Evolutionary conservation across 2,113 vertebrate genomes (phyloP), one percentile per base, ranked within the genome.

Genomic region (Polypterus senegalus): DNA sequence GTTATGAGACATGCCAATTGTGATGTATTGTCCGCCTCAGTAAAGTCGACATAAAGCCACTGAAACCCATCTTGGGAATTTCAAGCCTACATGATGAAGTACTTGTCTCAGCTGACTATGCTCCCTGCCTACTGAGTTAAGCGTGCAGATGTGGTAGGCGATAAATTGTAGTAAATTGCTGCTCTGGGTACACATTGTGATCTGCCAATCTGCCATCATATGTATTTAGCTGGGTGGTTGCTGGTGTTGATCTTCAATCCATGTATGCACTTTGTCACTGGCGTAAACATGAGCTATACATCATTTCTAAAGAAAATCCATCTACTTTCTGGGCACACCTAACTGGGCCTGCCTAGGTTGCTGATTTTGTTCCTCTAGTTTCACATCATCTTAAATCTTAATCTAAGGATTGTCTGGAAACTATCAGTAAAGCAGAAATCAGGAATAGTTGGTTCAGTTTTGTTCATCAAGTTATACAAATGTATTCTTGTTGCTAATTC

Each of bases 131-230:
- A 9, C 55, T 58, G 58, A 63, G 48, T 27, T 58, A 51, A 58
- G 62, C 8, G 62, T 51, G 56, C 62, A 51, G 55, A 58, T 58
- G 62, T 45, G 10, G 43, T 9, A 51, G 62, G 55, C 8, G 48
- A 45, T 58, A 63, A 63, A 63, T 63, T 46, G 48, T 27, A 4
- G 10, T 9, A 58, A 57, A 63, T 51, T 58, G 27, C 62, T 57
- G n/a, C 56, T 49, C 7, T 44, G 48, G 44, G 47, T 63, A n/a
- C 55, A 49, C 7, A 58, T 45, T 9, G 9, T 9, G 27, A 57
- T 63, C 43, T 49, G 62, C 44, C 55, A 44, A 44, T 58, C 53
- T 45, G 8, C 61, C 61, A 57, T 63, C 57, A 63, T 46, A 44
- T 57, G 61, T 57, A 63, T 47, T 56, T 48, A 9, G 44, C 49